These are phyloP conservation scores for Leptinotarsa defecta DNA, from an alignment of 1,140 invertebrate genomes.

Conservation along the genomic window DNA sequence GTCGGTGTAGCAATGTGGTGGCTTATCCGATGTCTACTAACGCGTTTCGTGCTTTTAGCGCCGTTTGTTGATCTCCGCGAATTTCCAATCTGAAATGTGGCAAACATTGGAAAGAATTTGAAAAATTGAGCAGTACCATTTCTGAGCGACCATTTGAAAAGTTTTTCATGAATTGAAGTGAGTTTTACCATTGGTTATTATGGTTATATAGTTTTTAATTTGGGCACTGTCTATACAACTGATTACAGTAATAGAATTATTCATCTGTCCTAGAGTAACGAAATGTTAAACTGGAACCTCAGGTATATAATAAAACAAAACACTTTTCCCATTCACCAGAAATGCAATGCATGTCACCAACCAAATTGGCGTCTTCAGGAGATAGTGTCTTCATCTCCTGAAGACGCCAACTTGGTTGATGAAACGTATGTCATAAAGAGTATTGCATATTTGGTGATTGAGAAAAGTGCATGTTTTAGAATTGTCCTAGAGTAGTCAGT, in stretches of 20 bases:
- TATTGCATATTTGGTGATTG: too few species aligned
- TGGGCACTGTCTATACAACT: not conserved
- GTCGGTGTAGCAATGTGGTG: constrained; percentile 25
- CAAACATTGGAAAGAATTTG: constrained; percentile 21
- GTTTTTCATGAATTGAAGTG: constrained; percentile 7
- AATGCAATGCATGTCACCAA: too few species aligned
- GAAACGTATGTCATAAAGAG: too few species aligned
- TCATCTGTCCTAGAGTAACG: too few species aligned
- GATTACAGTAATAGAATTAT: not conserved
- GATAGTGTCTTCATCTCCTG: too few species aligned
- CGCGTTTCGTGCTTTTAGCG: constrained; percentile 29
- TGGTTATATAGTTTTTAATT: not conserved
- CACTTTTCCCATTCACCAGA: too few species aligned
- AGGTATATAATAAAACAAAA: too few species aligned
- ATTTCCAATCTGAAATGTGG: not conserved
- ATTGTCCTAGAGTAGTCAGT: not conserved
- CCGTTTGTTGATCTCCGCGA: constrained; percentile 2
- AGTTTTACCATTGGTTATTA: constrained; percentile 4
- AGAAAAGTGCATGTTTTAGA: too few species aligned
- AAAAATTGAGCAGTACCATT: constrained; percentile 6
- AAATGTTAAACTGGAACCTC: too few species aligned
- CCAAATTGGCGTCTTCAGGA: too few species aligned
- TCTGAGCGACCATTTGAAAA: not conserved
- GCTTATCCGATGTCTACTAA: constrained; percentile 11
- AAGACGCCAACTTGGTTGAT: too few species aligned